A percentile compares a stretch with the other conserved stretches of the same genome.
Conservation (phyloP, 2,797 vertebrate species). For the Platyrinchus mystaceus region DNA sequence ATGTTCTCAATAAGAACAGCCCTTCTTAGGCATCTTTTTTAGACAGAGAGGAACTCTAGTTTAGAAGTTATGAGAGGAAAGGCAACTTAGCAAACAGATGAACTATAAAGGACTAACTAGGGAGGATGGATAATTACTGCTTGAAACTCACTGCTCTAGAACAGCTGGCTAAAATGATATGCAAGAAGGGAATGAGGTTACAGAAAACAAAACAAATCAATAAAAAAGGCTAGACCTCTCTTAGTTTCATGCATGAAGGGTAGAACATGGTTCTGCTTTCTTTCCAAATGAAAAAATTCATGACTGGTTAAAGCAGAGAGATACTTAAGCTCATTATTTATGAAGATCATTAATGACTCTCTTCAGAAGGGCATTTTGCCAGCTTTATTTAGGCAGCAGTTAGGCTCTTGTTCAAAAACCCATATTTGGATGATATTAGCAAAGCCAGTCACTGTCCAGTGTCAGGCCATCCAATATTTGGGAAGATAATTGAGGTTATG, state of each 20-base stretch:
- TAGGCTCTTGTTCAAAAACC: background rate
- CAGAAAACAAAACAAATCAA: background rate
- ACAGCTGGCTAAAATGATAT: background rate
- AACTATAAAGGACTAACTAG: background rate
- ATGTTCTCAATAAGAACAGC: background rate
- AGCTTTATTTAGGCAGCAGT: slow-evolving; percentile 17
- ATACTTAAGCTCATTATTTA: slow-evolving; percentile 32
- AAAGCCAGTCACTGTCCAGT: background rate
- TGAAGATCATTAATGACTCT: slow-evolving; percentile 5
- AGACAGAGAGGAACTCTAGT: background rate
- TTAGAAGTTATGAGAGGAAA: background rate
- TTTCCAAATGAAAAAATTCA: slow-evolving; percentile 37
- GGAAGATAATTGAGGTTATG: slow-evolving; percentile 33
- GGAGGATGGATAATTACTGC: background rate
- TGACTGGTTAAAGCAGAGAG: background rate
- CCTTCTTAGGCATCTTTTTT: background rate
- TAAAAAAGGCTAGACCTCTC: background rate
- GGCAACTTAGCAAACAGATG: background rate
- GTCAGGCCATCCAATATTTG: background rate
- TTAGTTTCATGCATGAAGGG: slow-evolving; percentile 3
- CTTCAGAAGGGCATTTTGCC: slow-evolving; percentile 28
- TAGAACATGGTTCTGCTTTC: background rate
- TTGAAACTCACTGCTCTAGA: background rate
- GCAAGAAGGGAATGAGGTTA: background rate
- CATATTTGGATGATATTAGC: slow-evolving; percentile 1